Conservation (phyloP, 1,140 invertebrate species). For the Nomia melanderi region DNA sequence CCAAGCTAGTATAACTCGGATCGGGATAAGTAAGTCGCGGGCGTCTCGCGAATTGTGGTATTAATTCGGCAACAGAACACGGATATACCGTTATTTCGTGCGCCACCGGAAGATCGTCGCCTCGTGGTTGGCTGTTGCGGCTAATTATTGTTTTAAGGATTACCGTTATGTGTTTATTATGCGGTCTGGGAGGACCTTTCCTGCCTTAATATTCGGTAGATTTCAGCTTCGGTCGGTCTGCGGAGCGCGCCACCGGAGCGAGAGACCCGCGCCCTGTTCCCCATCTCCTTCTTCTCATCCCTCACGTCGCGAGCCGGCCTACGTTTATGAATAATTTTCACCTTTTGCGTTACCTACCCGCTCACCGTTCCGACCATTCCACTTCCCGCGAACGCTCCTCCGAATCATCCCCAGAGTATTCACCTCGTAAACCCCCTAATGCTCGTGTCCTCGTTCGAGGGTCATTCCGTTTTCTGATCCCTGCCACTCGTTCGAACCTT, state of each 20-base stretch:
- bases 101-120: constrained; percentile 63
- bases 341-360: constrained; percentile 53
- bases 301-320: constrained; percentile 59
- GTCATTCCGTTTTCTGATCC: constrained; percentile 35
- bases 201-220: constrained; percentile 76
- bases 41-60: constrained; percentile 57
- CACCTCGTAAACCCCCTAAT: constrained; percentile 58
- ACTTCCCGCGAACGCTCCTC: constrained; percentile 42
- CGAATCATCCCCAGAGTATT: constrained; percentile 53
- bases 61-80: constrained; percentile 72
- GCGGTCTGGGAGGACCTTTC: constrained; percentile 66
- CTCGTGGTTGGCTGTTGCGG: constrained; percentile 62
- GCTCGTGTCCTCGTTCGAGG: constrained; percentile 43
- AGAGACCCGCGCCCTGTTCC: constrained; percentile 34
- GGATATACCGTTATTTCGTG: constrained; percentile 59
- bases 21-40: constrained; percentile 38
- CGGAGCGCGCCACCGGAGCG: constrained; percentile 44
- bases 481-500: background rate
- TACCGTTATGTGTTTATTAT: constrained; percentile 81
- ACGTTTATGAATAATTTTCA: constrained; percentile 79
- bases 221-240: constrained; percentile 65
- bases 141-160: constrained; percentile 81
- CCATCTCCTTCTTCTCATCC: constrained; percentile 1
- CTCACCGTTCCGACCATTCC: constrained; percentile 22
- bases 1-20: constrained; percentile 35